These are phyloP conservation scores for Ceratina japonica DNA, from an alignment of 1,140 invertebrate species.

Conservation along the genomic window DNA sequence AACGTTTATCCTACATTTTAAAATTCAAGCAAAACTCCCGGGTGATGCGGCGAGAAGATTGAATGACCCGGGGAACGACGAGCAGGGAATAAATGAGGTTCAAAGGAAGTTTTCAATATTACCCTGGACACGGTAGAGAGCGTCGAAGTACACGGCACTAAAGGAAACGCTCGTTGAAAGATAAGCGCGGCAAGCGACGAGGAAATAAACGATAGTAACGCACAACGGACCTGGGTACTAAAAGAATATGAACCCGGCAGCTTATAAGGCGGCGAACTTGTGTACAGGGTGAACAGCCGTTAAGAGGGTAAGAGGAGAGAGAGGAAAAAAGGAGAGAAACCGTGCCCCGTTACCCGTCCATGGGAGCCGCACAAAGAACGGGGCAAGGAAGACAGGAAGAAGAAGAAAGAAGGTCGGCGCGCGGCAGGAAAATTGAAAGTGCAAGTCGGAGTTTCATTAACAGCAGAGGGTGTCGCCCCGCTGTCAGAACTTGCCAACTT, in stretches of 20 bases:
- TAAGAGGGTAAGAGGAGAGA: conserved; percentile 27
- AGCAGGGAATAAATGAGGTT: conserved; percentile 3
- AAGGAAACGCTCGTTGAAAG: background rate
- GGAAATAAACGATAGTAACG: conserved; percentile 30
- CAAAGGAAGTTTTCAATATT: conserved; percentile 26
- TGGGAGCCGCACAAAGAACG: conserved; percentile 2
- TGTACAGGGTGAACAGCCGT: conserved; percentile 35
- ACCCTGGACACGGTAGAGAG: background rate
- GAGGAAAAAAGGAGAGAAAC: no score
- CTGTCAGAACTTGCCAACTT: conserved; percentile 70
- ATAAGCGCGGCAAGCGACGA: conserved; percentile 21
- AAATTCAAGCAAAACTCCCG: background rate
- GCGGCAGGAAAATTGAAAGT: conserved; percentile 75
- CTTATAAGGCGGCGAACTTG: conserved; percentile 33
- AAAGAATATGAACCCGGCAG: conserved; percentile 49
- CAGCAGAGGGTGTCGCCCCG: conserved; percentile 62
- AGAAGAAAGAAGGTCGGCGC: conserved; percentile 34
- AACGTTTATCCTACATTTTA: background rate
- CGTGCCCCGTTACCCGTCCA: background rate
- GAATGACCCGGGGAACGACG: background rate
- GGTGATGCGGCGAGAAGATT: background rate
- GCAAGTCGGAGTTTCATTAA: conserved; percentile 76
- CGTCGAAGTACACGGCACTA: background rate
- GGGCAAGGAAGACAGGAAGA: background rate
- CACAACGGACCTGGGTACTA: conserved; percentile 33